These are phyloP conservation scores for Cataglyphis livida DNA, from an alignment of 2,888 invertebrate genomes.

Conservation along the genomic window DNA sequence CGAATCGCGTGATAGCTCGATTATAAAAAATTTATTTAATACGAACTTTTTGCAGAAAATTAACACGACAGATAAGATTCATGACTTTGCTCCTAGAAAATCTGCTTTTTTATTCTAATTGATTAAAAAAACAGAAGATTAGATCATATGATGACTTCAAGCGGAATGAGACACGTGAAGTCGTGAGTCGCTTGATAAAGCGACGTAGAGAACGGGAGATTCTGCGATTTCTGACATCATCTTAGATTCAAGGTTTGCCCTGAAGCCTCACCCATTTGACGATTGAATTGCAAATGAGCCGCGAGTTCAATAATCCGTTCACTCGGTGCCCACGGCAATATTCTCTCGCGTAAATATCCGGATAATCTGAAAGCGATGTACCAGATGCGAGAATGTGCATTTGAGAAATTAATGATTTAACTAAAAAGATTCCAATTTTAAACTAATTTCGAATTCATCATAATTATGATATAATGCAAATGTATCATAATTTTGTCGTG, in stretches of 20 bases:
- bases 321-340: constrained; percentile 22
- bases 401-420: constrained; percentile 33
- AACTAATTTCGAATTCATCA: background rate
- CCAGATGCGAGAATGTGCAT: background rate
- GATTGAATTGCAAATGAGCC: constrained; percentile 56
- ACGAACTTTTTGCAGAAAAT: background rate
- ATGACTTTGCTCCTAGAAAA: background rate
- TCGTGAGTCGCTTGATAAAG: constrained; percentile 34
- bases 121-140: background rate
- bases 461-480: background rate
- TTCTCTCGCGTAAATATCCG: constrained; percentile 19
- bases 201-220: constrained; percentile 21
- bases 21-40: constrained; percentile 5
- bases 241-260: constrained; percentile 58
- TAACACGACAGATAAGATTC: background rate
- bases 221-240: constrained; percentile 48
- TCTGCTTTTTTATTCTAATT: background rate
- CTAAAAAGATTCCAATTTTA: background rate
- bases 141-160: background rate
- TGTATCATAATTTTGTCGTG: background rate
- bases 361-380: constrained; percentile 8
- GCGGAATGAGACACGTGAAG: background rate
- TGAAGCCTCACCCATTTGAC: constrained; percentile 26
- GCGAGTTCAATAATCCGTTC: constrained; percentile 50
- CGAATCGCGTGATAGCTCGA: background rate